Base-by-base conservation (phyloP, 2,888 invertebrate species). In the Priocnemis perturbator region DNA sequence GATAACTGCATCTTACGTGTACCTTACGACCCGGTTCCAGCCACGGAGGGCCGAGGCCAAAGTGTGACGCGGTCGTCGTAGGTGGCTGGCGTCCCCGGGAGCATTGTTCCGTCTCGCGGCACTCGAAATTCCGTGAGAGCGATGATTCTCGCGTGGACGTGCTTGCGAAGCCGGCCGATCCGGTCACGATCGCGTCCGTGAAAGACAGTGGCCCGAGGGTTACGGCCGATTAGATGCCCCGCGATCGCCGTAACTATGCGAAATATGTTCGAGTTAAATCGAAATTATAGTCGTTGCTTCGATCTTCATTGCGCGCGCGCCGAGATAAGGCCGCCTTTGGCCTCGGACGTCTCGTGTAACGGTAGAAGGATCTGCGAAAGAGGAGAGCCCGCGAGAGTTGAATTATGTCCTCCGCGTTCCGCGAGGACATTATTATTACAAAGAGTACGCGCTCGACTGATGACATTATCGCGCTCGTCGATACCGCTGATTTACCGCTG, bases 1-100 rank as follows among this genome's bases (percentile, higher is more conserved):
- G 79, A 76, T 79, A 75, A 79, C 75, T 77, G 75, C 77, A 79
- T 79, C 77, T 79, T 71, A 79, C 71, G 65, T 74, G 67, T 76
- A 77, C 58, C 77, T 76, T 67, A 73, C 69, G 79, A 73, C 71
- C 77, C 67, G 66, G 57, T 21, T 48, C 23, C 47, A 48, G 21
- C 9, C 48, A 1, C 60, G 21, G 14, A 60, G 48, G 26, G 7
- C 15, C 57, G 44, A n/a, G 20, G 21, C 20, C 55, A 20, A 55
- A 23, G 26, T 26, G 26, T 26, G 55, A 55, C 37, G 37, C 37
- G 7, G 2, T 50, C 47, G 47, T 19, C 45, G 45, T 30, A 17
- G 20, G 37, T 44, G 58, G 37, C 58, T 37, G 45, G 30, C 19
- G 0, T 45, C 20, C 14, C n/a, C 30, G 30, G 30, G 37, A 30